Percentiles rank a stretch among this genome's conserved stretches.
These are phyloP conservation scores for Podotricha telesiphe DNA, from an alignment of 2,888 invertebrate genomes.

Conservation along the genomic window DNA sequence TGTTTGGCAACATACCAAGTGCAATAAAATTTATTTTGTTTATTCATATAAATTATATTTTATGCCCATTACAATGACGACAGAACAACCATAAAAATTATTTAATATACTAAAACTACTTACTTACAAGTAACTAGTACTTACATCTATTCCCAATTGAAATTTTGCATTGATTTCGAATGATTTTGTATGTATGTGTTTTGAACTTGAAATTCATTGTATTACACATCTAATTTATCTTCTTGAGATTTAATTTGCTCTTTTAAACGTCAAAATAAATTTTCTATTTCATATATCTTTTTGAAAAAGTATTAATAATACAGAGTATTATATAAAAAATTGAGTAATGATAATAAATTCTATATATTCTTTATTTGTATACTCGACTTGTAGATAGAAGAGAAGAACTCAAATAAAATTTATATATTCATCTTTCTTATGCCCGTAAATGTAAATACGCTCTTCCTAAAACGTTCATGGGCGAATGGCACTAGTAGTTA, in stretches of 20 bases:
- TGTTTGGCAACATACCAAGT: conserved; percentile 28
- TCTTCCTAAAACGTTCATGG: not conserved
- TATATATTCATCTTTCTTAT: not conserved
- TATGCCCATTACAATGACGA: conserved; percentile 25
- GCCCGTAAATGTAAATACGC: too few species aligned
- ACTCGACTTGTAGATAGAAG: not conserved
- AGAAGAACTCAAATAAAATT: not conserved
- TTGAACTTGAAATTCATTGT: too few species aligned
- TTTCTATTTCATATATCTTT: too few species aligned
- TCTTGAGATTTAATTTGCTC: too few species aligned
- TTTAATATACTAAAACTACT: conserved; percentile 20
- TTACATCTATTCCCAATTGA: not conserved
- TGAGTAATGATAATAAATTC: too few species aligned
- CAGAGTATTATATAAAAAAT: too few species aligned
- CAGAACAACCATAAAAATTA: conserved; percentile 22
- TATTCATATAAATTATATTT: conserved; percentile 34
- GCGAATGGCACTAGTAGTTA: not conserved
- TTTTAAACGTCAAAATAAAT: not conserved
- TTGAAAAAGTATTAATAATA: too few species aligned
- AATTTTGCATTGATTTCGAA: not conserved
- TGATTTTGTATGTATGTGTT: too few species aligned
- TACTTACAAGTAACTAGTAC: not conserved
- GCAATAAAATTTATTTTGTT: conserved; percentile 30
- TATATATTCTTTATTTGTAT: not conserved
- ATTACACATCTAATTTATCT: too few species aligned